Evolutionary conservation across 2,113 vertebrate species (phyloP).

Genomic region (Tachycineta bicolor): DNA sequence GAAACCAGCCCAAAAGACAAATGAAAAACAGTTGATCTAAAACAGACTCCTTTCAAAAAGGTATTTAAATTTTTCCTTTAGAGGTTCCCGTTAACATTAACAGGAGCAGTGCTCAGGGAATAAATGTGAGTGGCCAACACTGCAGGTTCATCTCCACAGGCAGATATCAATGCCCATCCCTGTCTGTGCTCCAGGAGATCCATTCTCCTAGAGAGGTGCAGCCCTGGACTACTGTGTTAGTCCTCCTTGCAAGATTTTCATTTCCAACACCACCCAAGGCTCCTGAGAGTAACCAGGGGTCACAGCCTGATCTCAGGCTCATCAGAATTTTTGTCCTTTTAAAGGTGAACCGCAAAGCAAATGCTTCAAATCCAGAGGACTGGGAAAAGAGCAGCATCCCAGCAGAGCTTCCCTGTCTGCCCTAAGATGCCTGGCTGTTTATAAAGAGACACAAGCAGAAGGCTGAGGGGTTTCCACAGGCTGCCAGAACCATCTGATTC

Average conservation of each 20-base stretch:
- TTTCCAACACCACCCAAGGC: not conserved
- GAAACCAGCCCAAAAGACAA: not conserved
- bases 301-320: not conserved
- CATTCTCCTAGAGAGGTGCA: not conserved
- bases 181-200: fast-evolving
- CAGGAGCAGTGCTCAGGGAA: not conserved
- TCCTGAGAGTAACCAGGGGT: not conserved
- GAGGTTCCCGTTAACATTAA: not conserved
- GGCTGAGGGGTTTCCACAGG: not conserved
- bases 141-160: not conserved
- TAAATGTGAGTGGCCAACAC: not conserved
- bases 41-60: not conserved
- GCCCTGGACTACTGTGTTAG: not conserved
- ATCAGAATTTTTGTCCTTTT: not conserved
- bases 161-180: fast-evolving
- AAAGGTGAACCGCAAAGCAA: not conserved
- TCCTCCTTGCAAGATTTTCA: not conserved
- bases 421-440: not conserved
- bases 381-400: not conserved
- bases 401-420: not conserved
- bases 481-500: not conserved
- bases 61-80: not conserved
- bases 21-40: not conserved
- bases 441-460: not conserved
- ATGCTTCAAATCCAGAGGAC: not conserved